These are phyloP conservation scores for Steinernema khuongi DNA, from an alignment of 1,140 invertebrate species.

Conservation along the genomic window DNA sequence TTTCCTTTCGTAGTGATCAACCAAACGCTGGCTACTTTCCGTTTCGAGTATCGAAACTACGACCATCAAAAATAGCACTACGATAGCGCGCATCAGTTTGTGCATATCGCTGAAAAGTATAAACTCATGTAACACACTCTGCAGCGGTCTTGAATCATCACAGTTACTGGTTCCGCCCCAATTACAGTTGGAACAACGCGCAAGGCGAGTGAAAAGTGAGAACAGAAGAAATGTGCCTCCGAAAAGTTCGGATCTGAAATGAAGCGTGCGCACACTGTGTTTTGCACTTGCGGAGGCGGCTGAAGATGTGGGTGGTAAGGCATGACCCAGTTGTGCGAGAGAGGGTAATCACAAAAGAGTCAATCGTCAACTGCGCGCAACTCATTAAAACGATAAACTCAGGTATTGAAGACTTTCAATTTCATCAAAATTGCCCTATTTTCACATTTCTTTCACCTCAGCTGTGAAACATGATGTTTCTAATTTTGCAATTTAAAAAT, in stretches of 20 bases:
- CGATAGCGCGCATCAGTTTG: neutral
- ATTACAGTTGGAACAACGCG: too few species aligned
- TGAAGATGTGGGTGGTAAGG: neutral
- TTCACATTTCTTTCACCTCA: neutral
- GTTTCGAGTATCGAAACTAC: slow-evolving; percentile 9
- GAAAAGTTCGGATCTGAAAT: too few species aligned
- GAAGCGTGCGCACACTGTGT: too few species aligned
- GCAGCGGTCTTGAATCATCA: neutral
- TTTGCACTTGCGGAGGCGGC: neutral
- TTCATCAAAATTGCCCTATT: neutral
- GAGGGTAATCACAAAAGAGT: neutral
- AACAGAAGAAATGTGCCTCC: too few species aligned
- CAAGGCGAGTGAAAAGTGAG: too few species aligned
- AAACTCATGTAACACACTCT: neutral
- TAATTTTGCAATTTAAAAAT: too few species aligned
- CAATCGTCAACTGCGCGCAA: neutral
- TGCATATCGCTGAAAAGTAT: neutral
- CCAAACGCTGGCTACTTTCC: neutral
- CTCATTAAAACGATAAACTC: neutral
- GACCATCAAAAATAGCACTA: neutral
- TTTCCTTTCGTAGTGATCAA: slow-evolving; percentile 19
- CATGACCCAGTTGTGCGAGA: neutral
- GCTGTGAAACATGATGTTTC: neutral
- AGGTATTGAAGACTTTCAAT: neutral
- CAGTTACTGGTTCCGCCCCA: too few species aligned